These are phyloP conservation scores for Danaus chrysippus DNA, from an alignment of 2,888 invertebrate species.

Conservation along the genomic window DNA sequence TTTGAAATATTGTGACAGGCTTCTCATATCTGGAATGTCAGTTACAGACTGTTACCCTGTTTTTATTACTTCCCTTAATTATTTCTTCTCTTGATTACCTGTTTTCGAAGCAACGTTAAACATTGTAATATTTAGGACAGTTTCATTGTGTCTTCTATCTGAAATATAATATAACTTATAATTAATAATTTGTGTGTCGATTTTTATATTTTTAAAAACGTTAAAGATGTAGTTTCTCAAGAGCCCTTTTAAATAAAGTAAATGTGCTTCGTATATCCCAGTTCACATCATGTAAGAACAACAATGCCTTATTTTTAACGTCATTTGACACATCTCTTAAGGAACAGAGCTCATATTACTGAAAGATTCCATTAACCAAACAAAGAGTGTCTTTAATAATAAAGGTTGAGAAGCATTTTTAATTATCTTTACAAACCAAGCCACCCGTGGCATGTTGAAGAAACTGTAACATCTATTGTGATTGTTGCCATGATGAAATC, in stretches of 20 bases:
- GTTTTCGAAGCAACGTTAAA: constrained; percentile 1
- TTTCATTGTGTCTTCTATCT: too few species aligned
- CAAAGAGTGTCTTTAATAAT: constrained; percentile 17
- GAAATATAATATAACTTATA: too few species aligned
- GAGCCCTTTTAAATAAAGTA: too few species aligned
- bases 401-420: constrained; percentile 14
- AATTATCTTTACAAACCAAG: constrained; percentile 13
- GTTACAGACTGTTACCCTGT: constrained; percentile 10
- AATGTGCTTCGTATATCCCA: not conserved
- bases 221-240: too few species aligned
- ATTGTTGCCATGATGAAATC: not conserved
- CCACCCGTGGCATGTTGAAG: not conserved
- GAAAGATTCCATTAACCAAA: constrained; percentile 25
- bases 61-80: constrained; percentile 13
- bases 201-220: too few species aligned
- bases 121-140: too few species aligned
- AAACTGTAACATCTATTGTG: not conserved
- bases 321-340: not conserved
- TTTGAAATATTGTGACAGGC: constrained; percentile 22
- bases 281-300: not conserved
- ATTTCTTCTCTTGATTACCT: constrained; percentile 15
- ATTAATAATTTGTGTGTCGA: too few species aligned
- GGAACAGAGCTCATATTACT: constrained; percentile 15
- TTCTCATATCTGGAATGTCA: constrained; percentile 18
- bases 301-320: not conserved